A percentile compares a stretch with the other conserved stretches of the same genome.
Evolutionary conservation across 2,888 invertebrate species (phyloP).

Genomic region (Sarcophaga rosellei): DNA sequence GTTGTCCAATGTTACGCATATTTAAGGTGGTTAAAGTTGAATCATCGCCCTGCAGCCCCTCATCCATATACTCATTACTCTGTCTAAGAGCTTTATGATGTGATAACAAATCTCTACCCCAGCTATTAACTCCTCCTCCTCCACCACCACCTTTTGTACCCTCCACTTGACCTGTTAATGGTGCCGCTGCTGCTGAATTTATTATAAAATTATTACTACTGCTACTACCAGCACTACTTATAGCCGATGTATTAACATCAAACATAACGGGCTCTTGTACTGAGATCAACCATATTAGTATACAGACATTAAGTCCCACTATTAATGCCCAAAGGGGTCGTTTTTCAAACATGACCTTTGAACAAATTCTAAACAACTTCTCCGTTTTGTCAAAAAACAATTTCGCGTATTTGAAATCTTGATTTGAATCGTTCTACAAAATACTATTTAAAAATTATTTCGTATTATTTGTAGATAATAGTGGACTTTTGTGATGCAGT

Average conservation of each 20-base stretch:
- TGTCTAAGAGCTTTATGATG: conserved; percentile 35
- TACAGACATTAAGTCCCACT: conserved; percentile 79
- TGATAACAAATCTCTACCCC: conserved; percentile 67
- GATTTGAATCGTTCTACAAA: too few relatives aligned
- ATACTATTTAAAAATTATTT: too few relatives aligned
- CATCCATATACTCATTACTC: conserved; percentile 46
- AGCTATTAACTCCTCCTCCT: not conserved
- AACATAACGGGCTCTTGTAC: conserved; percentile 76
- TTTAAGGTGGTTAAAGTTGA: conserved; percentile 50
- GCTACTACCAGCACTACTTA: conserved; percentile 55
- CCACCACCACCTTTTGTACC: not conserved
- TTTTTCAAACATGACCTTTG: conserved; percentile 79
- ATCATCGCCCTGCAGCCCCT: conserved; percentile 1
- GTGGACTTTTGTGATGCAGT: not conserved
- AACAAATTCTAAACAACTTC: not conserved
- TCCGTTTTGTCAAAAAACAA: not conserved
- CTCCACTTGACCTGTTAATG: not conserved
- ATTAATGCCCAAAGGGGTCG: conserved; percentile 78
- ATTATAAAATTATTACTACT: conserved; percentile 46
- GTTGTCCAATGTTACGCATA: conserved; percentile 10
- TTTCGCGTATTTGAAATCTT: too few relatives aligned
- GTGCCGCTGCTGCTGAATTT: conserved; percentile 31
- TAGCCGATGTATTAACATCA: conserved; percentile 65
- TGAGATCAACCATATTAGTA: conserved; percentile 80
- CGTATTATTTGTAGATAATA: not conserved